A percentile compares a stretch with the other conserved stretches of the same genome.
These are phyloP conservation scores for Pseudomugil tenellus DNA, from an alignment of 2,797 vertebrate genomes.

Conservation along the genomic window DNA sequence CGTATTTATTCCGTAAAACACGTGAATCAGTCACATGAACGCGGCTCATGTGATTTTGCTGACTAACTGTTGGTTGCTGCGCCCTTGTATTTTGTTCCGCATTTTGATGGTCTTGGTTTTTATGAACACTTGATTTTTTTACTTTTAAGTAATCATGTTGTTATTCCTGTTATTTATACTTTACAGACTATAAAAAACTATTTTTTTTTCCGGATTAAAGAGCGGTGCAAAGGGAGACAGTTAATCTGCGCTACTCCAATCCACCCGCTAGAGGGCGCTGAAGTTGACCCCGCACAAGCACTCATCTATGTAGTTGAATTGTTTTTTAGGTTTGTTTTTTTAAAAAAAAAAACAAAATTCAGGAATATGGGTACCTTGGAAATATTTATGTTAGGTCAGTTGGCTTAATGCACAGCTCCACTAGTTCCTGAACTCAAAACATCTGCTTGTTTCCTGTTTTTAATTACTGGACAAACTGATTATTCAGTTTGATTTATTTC, in stretches of 20 bases:
- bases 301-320: background rate
- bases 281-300: background rate
- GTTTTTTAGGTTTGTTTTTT: too few relatives aligned
- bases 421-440: too few relatives aligned
- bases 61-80: background rate
- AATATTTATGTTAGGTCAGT: too few relatives aligned
- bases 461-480: too few relatives aligned
- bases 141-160: background rate
- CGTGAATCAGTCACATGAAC: conserved; percentile 68
- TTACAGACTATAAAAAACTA: background rate
- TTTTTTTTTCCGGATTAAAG: background rate
- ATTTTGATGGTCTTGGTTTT: too few relatives aligned
- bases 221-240: background rate
- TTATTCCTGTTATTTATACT: background rate
- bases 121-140: background rate
- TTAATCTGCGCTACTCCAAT: background rate
- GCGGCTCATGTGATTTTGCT: conserved; percentile 56
- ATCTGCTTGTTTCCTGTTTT: too few relatives aligned
- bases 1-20: conserved; percentile 33
- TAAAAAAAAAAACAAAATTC: too few relatives aligned
- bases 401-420: too few relatives aligned
- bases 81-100: background rate
- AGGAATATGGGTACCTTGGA: too few relatives aligned
- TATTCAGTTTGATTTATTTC: conserved; percentile 11
- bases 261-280: conserved; percentile 8